phyloP scores from a whole-genome alignment of 2,888 invertebrate species.

The Flabesymbios commensalis region DNA sequence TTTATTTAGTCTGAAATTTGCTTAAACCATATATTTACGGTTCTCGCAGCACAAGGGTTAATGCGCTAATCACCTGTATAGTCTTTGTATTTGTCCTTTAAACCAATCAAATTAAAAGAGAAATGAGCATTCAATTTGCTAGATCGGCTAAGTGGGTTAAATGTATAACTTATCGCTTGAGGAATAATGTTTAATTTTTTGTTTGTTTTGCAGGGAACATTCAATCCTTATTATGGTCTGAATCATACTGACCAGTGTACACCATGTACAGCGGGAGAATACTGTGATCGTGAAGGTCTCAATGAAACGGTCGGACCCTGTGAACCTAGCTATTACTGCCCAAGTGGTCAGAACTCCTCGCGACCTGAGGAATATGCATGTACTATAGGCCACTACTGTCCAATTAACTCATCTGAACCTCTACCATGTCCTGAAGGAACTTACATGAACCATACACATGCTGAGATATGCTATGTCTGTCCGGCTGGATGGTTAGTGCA shows the following conservation, averaged over 20 bases:
- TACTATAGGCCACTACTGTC: constrained; percentile 54
- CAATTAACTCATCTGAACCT: constrained; percentile 45
- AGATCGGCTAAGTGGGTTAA: too few species aligned
- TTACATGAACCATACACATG: constrained; percentile 39
- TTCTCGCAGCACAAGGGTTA: too few species aligned
- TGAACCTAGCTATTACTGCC: constrained; percentile 57
- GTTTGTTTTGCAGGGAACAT: constrained; percentile 59
- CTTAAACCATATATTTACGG: too few species aligned
- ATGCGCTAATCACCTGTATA: too few species aligned
- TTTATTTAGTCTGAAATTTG: too few species aligned
- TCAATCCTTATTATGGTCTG: constrained; percentile 51
- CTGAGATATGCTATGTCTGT: constrained; percentile 47
- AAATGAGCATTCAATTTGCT: too few species aligned
- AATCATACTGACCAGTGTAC: constrained; percentile 46
- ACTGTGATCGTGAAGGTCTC: constrained; percentile 50
- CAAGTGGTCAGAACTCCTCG: constrained; percentile 32
- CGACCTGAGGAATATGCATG: constrained; percentile 33
- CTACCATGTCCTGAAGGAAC: constrained; percentile 55
- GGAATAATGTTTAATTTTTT: too few species aligned
- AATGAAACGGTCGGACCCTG: constrained; percentile 50
- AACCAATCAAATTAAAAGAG: too few species aligned
- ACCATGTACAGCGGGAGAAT: constrained; percentile 48
- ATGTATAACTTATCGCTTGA: too few species aligned
- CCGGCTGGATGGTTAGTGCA: constrained; percentile 53
- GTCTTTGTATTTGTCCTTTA: too few species aligned